Base-by-base conservation (phyloP, 2,113 vertebrate genomes). In the Cettia cetti region DNA sequence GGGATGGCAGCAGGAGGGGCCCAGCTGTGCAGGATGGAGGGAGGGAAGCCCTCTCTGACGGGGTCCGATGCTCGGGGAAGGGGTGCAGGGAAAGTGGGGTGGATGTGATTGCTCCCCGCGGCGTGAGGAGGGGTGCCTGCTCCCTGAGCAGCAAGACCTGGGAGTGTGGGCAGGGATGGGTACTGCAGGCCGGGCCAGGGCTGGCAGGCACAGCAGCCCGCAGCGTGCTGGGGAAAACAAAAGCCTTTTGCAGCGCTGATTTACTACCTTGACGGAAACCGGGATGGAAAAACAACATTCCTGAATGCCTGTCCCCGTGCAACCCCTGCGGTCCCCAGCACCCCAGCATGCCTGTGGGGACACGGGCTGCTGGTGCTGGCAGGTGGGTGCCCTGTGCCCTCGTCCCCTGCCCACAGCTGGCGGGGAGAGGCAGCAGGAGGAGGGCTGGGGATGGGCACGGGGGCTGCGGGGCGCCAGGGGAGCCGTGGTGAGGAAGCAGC, bases 211-310 rank as follows among this genome's bases (percentile, higher is more conserved):
- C 42, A 10, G 75, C 40, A 20, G 77, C 75, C 15, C 2, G 56
- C 86, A 47, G 57, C 28, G 4, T 40, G 72, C 84, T 44, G 82
- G n/a, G 90, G 86, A 40, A 89, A 96, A 94, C 95, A 96, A 89
- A 92, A 89, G 68, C 84, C 49, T 78, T 81, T 86, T 84, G 68
- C 76, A 66, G 60, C 2, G 0, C 64, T 95, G 89, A 93, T 95
- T 96, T 95, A 91, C 85, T 95, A 93, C 90, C 90, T 96, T 56
- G 69, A 72, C 16, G 59, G 89, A 95, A 97, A 92, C 78, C 1
- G 0, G 66, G 86, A 60, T 89, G 89, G 77, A 84, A 95, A 95
- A 94, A 64, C 90, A 92, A 90, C 92, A 92, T 90, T 96, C 87
- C 92, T 71, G 86, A 68, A 52, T 3, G 63, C 47, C 59, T 92